Conservation (phyloP, 2,888 invertebrate genomes). For the Scaeva pyrastri region DNA sequence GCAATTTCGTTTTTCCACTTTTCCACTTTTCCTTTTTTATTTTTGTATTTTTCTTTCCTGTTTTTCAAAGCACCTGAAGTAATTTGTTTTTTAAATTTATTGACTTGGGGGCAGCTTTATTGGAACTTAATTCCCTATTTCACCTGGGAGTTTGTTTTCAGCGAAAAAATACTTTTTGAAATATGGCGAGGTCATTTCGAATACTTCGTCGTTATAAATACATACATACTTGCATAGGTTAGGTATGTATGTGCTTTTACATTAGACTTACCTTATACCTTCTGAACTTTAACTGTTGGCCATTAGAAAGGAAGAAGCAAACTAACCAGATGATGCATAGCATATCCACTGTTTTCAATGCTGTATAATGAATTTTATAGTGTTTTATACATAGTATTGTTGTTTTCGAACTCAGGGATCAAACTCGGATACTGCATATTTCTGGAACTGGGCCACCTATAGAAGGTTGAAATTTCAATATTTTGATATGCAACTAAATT, state of each 20-base stretch:
- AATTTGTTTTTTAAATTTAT: constrained; percentile 73
- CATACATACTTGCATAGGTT: background rate
- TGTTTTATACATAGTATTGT: too few relatives aligned
- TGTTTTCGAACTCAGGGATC: too few relatives aligned
- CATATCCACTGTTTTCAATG: background rate
- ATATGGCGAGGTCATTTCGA: constrained; percentile 23
- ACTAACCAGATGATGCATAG: background rate
- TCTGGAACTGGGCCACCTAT: too few relatives aligned
- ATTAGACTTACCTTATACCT: background rate
- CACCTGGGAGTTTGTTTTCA: constrained; percentile 47
- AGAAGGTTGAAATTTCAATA: too few relatives aligned
- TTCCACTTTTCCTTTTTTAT: background rate
- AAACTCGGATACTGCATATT: too few relatives aligned
- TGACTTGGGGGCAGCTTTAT: constrained; percentile 67
- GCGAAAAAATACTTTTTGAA: constrained; percentile 31
- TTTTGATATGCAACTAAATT: too few relatives aligned
- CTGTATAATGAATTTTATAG: too few relatives aligned
- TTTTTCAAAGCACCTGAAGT: constrained; percentile 42
- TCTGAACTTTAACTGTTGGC: background rate
- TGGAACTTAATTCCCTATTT: constrained; percentile 67
- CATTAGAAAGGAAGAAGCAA: background rate
- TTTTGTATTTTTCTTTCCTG: constrained; percentile 11
- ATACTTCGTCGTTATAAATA: too few relatives aligned
- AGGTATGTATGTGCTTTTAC: too few relatives aligned
- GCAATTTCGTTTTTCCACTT: constrained; percentile 7